phyloP scores from a whole-genome alignment of 1,140 invertebrate genomes.

The Forficula auricularia region DNA sequence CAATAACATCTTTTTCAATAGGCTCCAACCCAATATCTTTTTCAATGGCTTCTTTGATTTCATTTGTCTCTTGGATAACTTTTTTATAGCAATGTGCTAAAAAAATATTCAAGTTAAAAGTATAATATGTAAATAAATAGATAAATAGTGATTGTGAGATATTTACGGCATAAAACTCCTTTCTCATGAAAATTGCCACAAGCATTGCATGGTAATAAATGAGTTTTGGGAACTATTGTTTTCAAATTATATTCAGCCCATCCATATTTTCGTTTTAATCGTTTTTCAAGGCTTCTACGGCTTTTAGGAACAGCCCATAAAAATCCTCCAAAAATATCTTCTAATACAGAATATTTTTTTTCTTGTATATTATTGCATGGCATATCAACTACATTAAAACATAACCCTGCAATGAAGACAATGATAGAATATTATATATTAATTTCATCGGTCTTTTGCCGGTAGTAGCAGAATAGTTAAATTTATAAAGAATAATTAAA shows the following conservation, averaged over 20 bases:
- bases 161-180: constrained; percentile 59
- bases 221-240: constrained; percentile 46
- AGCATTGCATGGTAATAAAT: constrained; percentile 50
- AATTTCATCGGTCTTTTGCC: too few relatives aligned
- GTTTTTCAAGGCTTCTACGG: constrained; percentile 52
- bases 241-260: constrained; percentile 42
- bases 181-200: constrained; percentile 69
- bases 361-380: too few relatives aligned
- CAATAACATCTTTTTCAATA: constrained; percentile 64
- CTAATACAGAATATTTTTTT: too few relatives aligned
- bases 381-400: too few relatives aligned
- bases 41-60: constrained; percentile 55
- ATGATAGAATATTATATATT: too few relatives aligned
- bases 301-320: constrained; percentile 65
- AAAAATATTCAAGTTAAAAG: constrained; percentile 12
- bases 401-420: too few relatives aligned
- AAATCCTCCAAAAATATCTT: constrained; percentile 38
- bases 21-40: constrained; percentile 46
- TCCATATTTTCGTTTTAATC: constrained; percentile 52
- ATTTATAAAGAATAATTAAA: too few relatives aligned
- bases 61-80: constrained; percentile 58
- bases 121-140: constrained; percentile 2
- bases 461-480: too few relatives aligned
- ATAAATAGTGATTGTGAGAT: constrained; percentile 9
- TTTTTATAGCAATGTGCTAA: constrained; percentile 62